Percentiles rank a stretch among this genome's conserved stretches.
Evolutionary conservation across 2,797 vertebrate genomes (phyloP).

Genomic region (Nasua narica): DNA sequence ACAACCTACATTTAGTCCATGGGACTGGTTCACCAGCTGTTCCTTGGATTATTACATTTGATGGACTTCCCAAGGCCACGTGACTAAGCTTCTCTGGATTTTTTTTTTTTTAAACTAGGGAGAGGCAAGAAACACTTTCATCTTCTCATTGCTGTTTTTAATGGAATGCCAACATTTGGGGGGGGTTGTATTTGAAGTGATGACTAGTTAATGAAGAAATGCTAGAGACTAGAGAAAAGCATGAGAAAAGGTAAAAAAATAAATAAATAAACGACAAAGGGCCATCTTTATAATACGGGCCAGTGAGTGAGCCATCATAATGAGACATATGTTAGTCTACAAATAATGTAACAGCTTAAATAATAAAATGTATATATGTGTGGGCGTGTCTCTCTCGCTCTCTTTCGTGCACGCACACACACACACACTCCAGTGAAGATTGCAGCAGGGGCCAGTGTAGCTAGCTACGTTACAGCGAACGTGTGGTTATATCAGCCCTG

Average conservation of each 20-base stretch:
- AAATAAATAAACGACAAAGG: not conserved
- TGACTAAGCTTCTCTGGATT: not conserved
- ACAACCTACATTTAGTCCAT: not conserved
- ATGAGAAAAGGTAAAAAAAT: not conserved
- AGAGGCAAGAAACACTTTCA: not conserved
- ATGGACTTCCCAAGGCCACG: not conserved
- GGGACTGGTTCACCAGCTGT: not conserved
- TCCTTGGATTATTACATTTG: conserved; percentile 7
- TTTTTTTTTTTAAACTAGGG: not conserved
- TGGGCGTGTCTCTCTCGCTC: not conserved
- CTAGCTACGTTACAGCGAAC: not conserved
- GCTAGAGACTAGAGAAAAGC: not conserved
- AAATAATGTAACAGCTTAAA: not conserved
- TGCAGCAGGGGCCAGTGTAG: not conserved
- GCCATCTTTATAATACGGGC: not conserved
- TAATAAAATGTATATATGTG: not conserved
- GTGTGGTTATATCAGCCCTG: not conserved
- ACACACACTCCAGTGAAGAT: not conserved
- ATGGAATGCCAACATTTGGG: not conserved
- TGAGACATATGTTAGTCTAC: not conserved
- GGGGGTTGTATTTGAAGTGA: not conserved
- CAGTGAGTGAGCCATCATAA: not conserved
- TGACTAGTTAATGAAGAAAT: not conserved
- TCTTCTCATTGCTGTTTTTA: not conserved
- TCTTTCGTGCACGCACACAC: too few species aligned